Evolutionary conservation across 2,113 vertebrate species (phyloP).

Genomic region (Agelaius tricolor): DNA sequence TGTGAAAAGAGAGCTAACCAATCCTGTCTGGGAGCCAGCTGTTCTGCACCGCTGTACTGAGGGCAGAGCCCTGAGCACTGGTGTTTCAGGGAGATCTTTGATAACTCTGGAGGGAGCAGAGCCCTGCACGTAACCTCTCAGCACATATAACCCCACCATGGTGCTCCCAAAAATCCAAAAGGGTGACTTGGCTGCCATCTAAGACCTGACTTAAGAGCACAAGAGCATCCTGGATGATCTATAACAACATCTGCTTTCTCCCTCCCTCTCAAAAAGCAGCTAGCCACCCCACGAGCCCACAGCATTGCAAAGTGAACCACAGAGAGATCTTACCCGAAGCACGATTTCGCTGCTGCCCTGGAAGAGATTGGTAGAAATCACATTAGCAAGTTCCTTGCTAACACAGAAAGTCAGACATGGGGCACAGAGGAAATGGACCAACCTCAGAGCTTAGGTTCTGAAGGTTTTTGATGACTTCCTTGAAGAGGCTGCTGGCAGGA

Average conservation of each 20-base stretch:
- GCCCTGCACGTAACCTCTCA: background rate
- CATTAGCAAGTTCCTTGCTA: background rate
- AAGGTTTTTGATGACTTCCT: fast-evolving
- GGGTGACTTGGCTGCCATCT: no score
- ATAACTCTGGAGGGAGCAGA: background rate
- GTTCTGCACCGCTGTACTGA: fast-evolving
- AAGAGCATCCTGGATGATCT: background rate
- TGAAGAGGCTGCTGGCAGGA: fast-evolving
- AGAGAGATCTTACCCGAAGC: background rate
- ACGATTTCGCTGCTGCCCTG: fast-evolving
- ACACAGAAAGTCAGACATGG: fast-evolving
- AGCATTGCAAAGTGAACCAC: background rate
- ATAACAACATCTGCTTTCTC: background rate
- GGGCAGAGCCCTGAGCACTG: background rate
- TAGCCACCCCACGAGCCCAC: background rate
- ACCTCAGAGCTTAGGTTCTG: fast-evolving
- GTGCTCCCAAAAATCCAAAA: fast-evolving
- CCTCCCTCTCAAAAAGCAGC: background rate
- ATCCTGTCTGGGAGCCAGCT: background rate
- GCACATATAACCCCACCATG: background rate
- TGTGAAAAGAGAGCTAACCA: background rate
- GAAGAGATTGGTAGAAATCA: background rate
- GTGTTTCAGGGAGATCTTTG: background rate
- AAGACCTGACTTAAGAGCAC: background rate
- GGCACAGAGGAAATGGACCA: background rate